Base-by-base conservation (phyloP, 2,797 vertebrate species). In the Pipistrellus kuhlii region DNA sequence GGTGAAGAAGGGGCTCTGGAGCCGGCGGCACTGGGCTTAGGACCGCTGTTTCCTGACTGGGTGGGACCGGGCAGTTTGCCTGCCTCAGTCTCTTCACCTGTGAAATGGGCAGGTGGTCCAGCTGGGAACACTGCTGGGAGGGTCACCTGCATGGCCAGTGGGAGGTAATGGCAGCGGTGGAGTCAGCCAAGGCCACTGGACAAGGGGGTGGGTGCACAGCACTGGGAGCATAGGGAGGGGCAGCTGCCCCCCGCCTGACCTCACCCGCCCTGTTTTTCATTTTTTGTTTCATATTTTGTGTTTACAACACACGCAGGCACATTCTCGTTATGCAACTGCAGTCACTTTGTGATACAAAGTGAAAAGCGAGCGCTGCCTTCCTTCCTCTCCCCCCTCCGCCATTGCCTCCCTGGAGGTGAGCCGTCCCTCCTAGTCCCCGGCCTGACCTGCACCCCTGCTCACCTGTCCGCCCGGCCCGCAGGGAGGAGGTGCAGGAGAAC, bases 401-500 rank as follows among this genome's bases (percentile, higher is more conserved):
- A 32, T 38, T 14, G 32, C 13, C 53, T 32, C 46, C 53, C 44
- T 4, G 0, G 77, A 11, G 5, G 21, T 2, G 10, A 21, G 30
- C 41, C 57, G 11, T 4, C 35, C 21, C 46, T 15, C 3, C 4
- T 23, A 17, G 38, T 18, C 11, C 11, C 57, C 8, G 5, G 18
- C 30, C 6, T 13, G 38, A 64, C 41, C 77, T 23, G 30, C 1
- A 0, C 5, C n/a, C 32, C 25, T 18, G 11, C 41, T 91, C 78
- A 59, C 48, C n/a, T 27, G 0, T 14, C n/a, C 38, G 8, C 41
- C 78, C 59, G 85, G 17, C 75, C 48, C 1, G 14, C 85, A 99
- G 99, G 97, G 99, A 99, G 97, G 99, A 99, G 97, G 99, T 99
- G 78, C 99, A 99, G 98, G 99, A 99, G 97, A 99, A 99, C 97